phyloP scores from a whole-genome alignment of 35 echinoderm and acorn worm genomes.

The Anneissia japonica region DNA sequence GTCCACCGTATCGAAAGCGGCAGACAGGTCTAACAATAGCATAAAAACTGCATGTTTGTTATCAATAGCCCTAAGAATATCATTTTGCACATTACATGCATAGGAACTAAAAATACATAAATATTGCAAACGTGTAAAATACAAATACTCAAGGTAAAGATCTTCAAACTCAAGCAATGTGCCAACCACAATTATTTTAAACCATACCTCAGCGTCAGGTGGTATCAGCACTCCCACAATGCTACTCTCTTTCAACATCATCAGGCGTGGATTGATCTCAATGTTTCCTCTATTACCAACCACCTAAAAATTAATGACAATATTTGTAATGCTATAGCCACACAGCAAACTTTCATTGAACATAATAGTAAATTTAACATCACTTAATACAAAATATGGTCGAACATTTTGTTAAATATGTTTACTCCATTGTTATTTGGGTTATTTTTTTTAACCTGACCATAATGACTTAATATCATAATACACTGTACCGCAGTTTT shows the following conservation, averaged over 20 bases:
- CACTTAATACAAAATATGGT: not conserved
- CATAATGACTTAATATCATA: not conserved
- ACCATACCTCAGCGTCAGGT: conserved; percentile 31
- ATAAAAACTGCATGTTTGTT: no score
- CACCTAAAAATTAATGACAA: conserved; percentile 31
- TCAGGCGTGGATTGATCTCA: conserved; percentile 58
- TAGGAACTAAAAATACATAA: no score
- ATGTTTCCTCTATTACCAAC: conserved; percentile 71
- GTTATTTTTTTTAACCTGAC: not conserved
- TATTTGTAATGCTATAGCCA: not conserved
- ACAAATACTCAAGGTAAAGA: no score
- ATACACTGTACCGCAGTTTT: no score
- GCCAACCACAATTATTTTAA: no score
- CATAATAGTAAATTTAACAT: not conserved
- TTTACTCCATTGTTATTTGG: not conserved
- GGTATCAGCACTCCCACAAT: conserved; percentile 63
- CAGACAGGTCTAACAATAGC: no score
- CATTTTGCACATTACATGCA: no score
- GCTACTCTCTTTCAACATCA: conserved; percentile 66
- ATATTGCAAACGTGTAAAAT: no score
- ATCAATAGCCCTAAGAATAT: no score
- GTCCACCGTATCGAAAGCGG: no score
- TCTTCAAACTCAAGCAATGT: no score
- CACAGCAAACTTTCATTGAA: not conserved
- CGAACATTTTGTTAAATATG: not conserved